Evolutionary conservation across 30 jellyfish, hydroid and myxozoan genomes (phyloP), one percentile per base, ranked within the genome.

Genomic region (Hydra vulgaris): DNA sequence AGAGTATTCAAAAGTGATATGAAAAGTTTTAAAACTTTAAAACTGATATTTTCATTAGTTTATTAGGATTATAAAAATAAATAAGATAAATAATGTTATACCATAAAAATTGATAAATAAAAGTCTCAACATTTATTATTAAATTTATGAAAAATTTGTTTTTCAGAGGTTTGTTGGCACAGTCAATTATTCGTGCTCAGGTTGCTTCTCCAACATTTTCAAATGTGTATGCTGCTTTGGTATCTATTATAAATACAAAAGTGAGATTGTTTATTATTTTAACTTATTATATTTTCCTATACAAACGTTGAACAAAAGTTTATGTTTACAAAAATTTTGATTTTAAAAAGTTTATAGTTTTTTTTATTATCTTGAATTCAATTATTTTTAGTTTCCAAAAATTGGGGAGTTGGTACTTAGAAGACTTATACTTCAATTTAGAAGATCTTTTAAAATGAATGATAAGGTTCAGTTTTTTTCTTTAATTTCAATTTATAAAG

Each of bases 201-300:
- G 94, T 84, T 25, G 95, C 96, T 23, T 95, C 99, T n/a, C 97
- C 99, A 4, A 67, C 92, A 23, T 88, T 88, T 79, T 88, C 99
- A 66, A 86, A 95, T 78, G 96, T 95, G 18, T 89, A 84, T 72
- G 96, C 99, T 7, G 99, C 99, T 12, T 75, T 95, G 72, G 85
- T 95, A 16, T 92, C 99, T 16, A 84, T 95, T 40, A 90, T 95
- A 21, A 95, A 95, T 79, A 95, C 96, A 26, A 95, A 95, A 93
- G 99, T 95, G 18, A 40, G 94, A 21, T 27, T 23, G 26, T n/a
- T n/a, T n/a, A n/a, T n/a, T n/a, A n/a, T n/a, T n/a, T n/a, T n/a
- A n/a, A n/a, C n/a, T n/a, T n/a, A n/a, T n/a, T n/a, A n/a, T n/a
- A n/a, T 56, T 56, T 56, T 15, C 17, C 71, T 56, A n/a, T 56